Conservation (phyloP, 1,140 invertebrate genomes). For the Homalodisca vitripennis region DNA sequence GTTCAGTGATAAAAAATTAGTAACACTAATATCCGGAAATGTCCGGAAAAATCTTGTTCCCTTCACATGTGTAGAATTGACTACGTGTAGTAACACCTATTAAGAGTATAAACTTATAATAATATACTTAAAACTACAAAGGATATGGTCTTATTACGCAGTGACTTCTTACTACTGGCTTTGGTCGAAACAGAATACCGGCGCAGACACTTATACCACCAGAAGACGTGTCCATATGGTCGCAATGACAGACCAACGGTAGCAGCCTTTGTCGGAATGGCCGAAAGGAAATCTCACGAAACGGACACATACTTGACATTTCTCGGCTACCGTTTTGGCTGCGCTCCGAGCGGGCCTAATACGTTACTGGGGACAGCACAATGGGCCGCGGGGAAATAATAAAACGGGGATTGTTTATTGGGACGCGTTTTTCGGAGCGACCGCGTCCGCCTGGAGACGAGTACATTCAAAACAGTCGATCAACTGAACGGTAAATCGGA, state of each 20-base stretch:
- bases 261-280: slow-evolving; percentile 14
- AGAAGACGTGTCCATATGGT: too few species aligned
- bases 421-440: slow-evolving; percentile 16
- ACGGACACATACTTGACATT: slow-evolving; percentile 18
- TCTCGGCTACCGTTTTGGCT: slow-evolving; percentile 18
- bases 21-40: too few species aligned
- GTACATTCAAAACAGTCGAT: background rate
- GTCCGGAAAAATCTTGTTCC: too few species aligned
- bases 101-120: too few species aligned
- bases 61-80: too few species aligned
- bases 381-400: slow-evolving; percentile 4
- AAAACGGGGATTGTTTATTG: slow-evolving; percentile 11
- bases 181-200: too few species aligned
- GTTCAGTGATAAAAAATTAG: too few species aligned
- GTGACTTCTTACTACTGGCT: too few species aligned
- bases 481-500: slow-evolving; percentile 13
- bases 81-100: too few species aligned
- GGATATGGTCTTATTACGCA: too few species aligned
- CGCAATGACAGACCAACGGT: background rate
- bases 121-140: too few species aligned
- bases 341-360: slow-evolving; percentile 4
- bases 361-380: slow-evolving; percentile 20
- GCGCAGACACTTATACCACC: too few species aligned
- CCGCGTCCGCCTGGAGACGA: background rate
- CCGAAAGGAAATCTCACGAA: slow-evolving; percentile 13